Base-by-base conservation (phyloP, 1,140 invertebrate species). In the Aphelenchoides besseyi region DNA sequence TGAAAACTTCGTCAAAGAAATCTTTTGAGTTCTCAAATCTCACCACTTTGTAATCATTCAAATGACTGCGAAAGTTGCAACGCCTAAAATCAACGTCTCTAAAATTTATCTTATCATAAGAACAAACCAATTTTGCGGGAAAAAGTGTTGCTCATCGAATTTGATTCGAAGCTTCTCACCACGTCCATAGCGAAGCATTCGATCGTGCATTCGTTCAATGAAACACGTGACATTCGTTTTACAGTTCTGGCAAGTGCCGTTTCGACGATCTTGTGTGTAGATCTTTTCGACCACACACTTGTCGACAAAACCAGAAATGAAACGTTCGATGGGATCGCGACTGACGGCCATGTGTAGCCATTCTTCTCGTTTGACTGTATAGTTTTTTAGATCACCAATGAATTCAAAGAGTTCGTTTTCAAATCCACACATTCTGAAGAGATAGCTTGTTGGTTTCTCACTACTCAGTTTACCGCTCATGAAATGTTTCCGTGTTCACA, bases 71-170 rank as follows among this genome's bases (percentile, higher is more conserved):
- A 32, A 70, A 70, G 9, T 70, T 18, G 28, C 69, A 70, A 8
- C 68, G 63, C 61, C 12, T 68, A 68, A 32, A 69, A 0, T 2
- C 23, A 18, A 23, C 5, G 18, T 8, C 57, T n/a, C n/a, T n/a
- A 23, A 29, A 69, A 33, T 5, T 33, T 23, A 28, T 8, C 5
- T 33, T 28, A 59, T 8, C 41, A 59, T 29, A 59, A 18, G 18
- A 59, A 59, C 55, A 12, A 18, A 74, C 71, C 71, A 73, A 54
- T 57, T 72, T 55, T 73, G 71, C 3, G 71, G 71, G 12, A 72
- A 73, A 55, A 73, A 73, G 28, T 73, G 71, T 30, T 53, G 52
- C 26, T 73, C 67, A 35, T 73, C 71, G 66, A 73, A 72, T 12
- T 36, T 54, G 35, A 52, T 62, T 23, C 23, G 5, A 0, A 72